Evolutionary conservation across 2,888 invertebrate genomes (phyloP).

Genomic region (Leucophenga montana): DNA sequence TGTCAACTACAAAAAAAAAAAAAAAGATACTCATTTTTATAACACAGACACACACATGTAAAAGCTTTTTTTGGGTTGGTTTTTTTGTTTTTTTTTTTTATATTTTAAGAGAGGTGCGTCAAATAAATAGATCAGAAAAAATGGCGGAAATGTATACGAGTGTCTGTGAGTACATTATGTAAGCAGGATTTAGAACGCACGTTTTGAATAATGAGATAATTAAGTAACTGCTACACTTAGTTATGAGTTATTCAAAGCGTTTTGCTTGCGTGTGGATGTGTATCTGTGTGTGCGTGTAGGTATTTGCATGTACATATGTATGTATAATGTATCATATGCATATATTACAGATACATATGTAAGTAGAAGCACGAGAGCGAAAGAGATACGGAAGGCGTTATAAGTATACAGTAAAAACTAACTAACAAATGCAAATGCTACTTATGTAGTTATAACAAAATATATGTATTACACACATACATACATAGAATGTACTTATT

Average conservation of each 20-base stretch:
- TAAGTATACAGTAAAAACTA: constrained; percentile 42
- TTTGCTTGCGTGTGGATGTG: not conserved
- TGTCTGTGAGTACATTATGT: constrained; percentile 11
- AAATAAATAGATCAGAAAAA: constrained; percentile 24
- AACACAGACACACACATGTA: constrained; percentile 54
- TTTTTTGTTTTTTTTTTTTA: not conserved
- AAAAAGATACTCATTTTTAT: constrained; percentile 27
- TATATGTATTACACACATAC: constrained; percentile 48
- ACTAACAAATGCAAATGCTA: constrained; percentile 39
- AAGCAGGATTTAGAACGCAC: constrained; percentile 21
- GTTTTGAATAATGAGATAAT: constrained; percentile 62
- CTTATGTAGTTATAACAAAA: constrained; percentile 46
- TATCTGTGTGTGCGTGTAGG: constrained; percentile 2
- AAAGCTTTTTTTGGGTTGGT: constrained; percentile 28
- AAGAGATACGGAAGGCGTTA: constrained; percentile 27
- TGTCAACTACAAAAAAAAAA: constrained; percentile 24
- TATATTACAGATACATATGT: not conserved
- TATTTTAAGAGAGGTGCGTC: not conserved
- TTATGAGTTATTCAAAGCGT: constrained; percentile 56
- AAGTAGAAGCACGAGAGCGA: constrained; percentile 8
- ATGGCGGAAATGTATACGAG: constrained; percentile 43
- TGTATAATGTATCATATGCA: not conserved
- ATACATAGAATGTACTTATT: constrained; percentile 41
- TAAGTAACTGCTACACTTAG: constrained; percentile 60
- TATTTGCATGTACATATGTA: not conserved